Evolutionary conservation across 2,888 invertebrate genomes (phyloP), one percentile per base, ranked within the genome.

Genomic region (Sabellastarte sp.): DNA sequence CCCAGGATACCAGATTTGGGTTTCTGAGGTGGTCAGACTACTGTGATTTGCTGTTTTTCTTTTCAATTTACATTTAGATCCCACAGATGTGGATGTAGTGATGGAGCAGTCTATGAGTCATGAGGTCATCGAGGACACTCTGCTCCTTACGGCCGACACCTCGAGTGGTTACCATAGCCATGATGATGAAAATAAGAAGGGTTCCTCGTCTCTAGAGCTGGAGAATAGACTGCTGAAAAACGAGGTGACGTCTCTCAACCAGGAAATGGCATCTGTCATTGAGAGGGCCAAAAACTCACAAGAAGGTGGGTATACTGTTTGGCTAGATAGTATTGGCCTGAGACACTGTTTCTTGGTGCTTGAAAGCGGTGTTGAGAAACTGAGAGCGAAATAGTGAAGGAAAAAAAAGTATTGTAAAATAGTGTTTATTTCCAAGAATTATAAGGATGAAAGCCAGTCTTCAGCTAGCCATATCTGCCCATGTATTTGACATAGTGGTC

Each of bases 221-320:
- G 83, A 83, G 65, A 85, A 84, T 68, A 76, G 80, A 61, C 74
- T 85, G 64, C 77, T 87, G 60, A 83, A 84, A 70, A 86, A 84
- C 75, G 87, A 87, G 78, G 80, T 87, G 20, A 76, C 85, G 50
- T 86, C 86, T 57, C 78, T 87, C 1, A 87, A 86, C 71, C 85
- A 85, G 71, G 87, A 87, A 74, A 82, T 87, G 75, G 79, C 85
- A 2, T 76, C 86, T 58, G 76, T 86, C 4, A 78, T 86, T 28
- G 79, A 84, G 64, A 79, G 87, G 66, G 84, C 85, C 10, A 86
- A 86, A 74, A 80, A 82, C 56, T 80, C 86, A 50, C 85, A 87
- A 73, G 80, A 81, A 76, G 86, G 87, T 86, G 59, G 20, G 10
- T n/a, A n/a, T n/a, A n/a, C n/a, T n/a, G n/a, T n/a, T n/a, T n/a